Conservation (phyloP, 2,113 vertebrate genomes). For the Leucosticte australis region DNA sequence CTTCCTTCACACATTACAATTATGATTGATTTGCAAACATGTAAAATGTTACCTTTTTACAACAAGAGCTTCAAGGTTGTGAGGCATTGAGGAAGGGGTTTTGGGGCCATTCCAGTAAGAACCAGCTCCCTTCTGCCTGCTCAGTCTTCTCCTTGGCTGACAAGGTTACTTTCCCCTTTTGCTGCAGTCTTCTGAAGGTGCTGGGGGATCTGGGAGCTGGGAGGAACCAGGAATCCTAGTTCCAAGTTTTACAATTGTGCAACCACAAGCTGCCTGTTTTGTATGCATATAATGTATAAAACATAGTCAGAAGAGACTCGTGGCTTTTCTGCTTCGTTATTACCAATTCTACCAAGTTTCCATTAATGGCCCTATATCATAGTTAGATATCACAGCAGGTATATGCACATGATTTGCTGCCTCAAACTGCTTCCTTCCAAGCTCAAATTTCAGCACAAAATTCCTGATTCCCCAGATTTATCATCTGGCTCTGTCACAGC, state of each 20-base stretch:
- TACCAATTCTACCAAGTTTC: not conserved
- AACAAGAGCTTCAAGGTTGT: not conserved
- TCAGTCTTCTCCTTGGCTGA: not conserved
- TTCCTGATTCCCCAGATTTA: not conserved
- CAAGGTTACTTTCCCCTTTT: not conserved
- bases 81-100: not conserved
- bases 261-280: not conserved
- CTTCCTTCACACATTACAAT: slow-evolving; percentile 2
- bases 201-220: not conserved
- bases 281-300: not conserved
- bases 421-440: not conserved
- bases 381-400: not conserved
- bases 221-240: not conserved
- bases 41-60: slow-evolving; percentile 4
- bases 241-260: not conserved
- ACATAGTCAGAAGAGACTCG: rapidly evolving
- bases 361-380: not conserved
- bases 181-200: not conserved
- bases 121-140: not conserved
- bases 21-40: slow-evolving; percentile 28
- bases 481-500: not conserved
- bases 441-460: not conserved
- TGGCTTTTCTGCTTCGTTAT: not conserved
- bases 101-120: not conserved
- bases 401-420: not conserved